A percentile compares a stretch with the other conserved stretches of the same genome.
phyloP scores from a whole-genome alignment of 2,888 invertebrate species.

The Drymonia ruficornis region DNA sequence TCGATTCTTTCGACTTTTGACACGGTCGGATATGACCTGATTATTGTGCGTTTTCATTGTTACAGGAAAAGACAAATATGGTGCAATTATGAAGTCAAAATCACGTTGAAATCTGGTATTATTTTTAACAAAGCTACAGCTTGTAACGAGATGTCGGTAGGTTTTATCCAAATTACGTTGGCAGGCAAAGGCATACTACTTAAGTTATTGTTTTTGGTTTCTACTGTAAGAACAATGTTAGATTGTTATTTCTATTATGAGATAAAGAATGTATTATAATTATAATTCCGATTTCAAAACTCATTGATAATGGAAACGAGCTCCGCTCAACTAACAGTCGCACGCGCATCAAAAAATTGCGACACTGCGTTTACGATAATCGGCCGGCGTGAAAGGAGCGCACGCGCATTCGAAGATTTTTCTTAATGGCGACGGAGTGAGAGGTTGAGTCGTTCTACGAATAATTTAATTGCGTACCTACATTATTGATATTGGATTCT shows the following conservation, averaged over 20 bases:
- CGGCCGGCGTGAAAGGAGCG: slow-evolving; percentile 52
- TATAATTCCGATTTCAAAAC: too few species aligned
- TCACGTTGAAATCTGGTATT: not conserved
- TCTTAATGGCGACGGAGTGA: slow-evolving; percentile 36
- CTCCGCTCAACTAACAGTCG: slow-evolving; percentile 30
- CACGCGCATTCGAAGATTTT: slow-evolving; percentile 16
- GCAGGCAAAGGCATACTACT: too few species aligned
- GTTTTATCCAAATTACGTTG: too few species aligned
- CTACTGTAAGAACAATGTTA: too few species aligned
- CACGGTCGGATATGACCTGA: slow-evolving; percentile 62
- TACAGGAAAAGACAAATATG: not conserved
- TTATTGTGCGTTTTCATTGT: slow-evolving; percentile 56
- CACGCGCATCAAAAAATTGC: slow-evolving; percentile 54
- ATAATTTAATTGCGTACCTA: slow-evolving; percentile 39
- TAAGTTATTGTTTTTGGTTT: too few species aligned
- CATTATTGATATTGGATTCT: slow-evolving; percentile 32
- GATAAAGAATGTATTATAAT: not conserved
- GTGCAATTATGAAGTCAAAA: not conserved
- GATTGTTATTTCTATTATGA: not conserved
- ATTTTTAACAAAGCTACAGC: too few species aligned
- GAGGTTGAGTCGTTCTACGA: slow-evolving; percentile 36
- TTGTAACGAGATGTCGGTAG: too few species aligned
- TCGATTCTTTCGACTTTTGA: slow-evolving; percentile 72
- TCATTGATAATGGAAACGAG: slow-evolving; percentile 39
- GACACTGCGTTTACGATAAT: slow-evolving; percentile 53